Base-by-base conservation (phyloP, 2,113 vertebrate species). In the Suncus etruscus region DNA sequence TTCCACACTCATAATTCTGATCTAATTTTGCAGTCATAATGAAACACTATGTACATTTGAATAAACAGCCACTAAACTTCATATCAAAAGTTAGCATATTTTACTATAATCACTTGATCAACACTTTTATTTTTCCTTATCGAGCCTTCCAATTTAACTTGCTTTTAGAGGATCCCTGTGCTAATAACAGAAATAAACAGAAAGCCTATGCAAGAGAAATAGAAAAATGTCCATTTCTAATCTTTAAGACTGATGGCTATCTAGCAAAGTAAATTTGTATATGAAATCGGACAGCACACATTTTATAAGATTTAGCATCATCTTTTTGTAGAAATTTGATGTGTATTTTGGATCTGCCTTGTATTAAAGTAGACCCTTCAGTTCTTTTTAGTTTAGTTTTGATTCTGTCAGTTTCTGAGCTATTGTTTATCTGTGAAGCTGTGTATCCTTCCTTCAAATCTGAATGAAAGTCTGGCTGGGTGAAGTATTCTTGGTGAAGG, bases 91-190 rank as follows among this genome's bases (percentile, higher is more conserved):
- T 92, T 93, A 88, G 39, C 39, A 20, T 82, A 77, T 87, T 90
- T 93, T 89, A 76, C 83, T 91, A 14, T 66, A 86, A 79, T 88
- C 32, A 81, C 83, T 94, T 91, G 81, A 65, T 95, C 77, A 78
- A 83, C 51, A 84, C 89, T 90, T 90, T 92, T 87, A 86, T 18
- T 92, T 94, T 89, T 74, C n/a, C 65, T 45, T 81, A 31, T 87
- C 48, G 29, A 73, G 8, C 9, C 39, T 68, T 92, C 22, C 51
- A 75, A 25, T 32, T 90, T 61, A 87, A 92, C 68, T 70, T 68
- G 9, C 75, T 87, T 87, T 86, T 77, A 92, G 69, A 90, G 76
- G 83, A 77, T 80, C 47, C 45, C 31, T 83, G 22, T 80, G 48
- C 82, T 75, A 50, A 79, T 84, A 81, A 11, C 22, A 83, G 76